phyloP scores from a whole-genome alignment of 2,888 invertebrate species.

The Eurois occulta region DNA sequence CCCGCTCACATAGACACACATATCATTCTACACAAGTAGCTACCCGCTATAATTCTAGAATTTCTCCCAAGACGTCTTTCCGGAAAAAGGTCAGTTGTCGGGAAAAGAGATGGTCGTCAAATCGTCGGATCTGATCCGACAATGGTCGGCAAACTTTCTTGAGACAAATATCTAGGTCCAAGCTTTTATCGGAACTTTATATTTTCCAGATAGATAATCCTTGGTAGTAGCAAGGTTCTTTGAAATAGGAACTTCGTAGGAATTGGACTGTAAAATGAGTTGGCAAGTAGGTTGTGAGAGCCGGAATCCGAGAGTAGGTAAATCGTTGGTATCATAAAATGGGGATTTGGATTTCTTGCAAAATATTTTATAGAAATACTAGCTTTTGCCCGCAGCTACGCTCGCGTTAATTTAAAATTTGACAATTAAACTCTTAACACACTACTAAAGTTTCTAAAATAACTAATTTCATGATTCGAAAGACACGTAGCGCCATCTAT shows the following conservation, averaged over 20 bases:
- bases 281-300: slow-evolving; percentile 36
- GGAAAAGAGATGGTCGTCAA: slow-evolving; percentile 58
- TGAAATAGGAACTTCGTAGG: slow-evolving; percentile 34
- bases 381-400: no score
- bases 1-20: slow-evolving; percentile 24
- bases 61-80: slow-evolving; percentile 45
- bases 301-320: slow-evolving; percentile 2
- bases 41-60: slow-evolving; percentile 39
- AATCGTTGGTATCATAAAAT: slow-evolving; percentile 10
- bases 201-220: slow-evolving; percentile 45
- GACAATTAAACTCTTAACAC: no score
- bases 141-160: slow-evolving; percentile 51
- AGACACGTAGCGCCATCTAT: no score
- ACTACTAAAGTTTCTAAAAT: no score
- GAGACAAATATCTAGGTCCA: slow-evolving; percentile 56
- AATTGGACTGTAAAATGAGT: slow-evolving; percentile 34
- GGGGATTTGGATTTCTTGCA: background rate
- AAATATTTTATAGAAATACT: background rate
- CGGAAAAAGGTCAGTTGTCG: slow-evolving; percentile 57
- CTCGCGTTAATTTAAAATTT: no score
- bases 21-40: slow-evolving; percentile 18
- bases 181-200: slow-evolving; percentile 58
- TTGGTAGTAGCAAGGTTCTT: slow-evolving; percentile 38
- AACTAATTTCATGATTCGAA: no score
- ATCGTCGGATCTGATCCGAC: slow-evolving; percentile 54